A percentile compares a stretch with the other conserved stretches of the same genome.
Conservation (phyloP, 2,888 invertebrate species). For the Acronicta leporina region DNA sequence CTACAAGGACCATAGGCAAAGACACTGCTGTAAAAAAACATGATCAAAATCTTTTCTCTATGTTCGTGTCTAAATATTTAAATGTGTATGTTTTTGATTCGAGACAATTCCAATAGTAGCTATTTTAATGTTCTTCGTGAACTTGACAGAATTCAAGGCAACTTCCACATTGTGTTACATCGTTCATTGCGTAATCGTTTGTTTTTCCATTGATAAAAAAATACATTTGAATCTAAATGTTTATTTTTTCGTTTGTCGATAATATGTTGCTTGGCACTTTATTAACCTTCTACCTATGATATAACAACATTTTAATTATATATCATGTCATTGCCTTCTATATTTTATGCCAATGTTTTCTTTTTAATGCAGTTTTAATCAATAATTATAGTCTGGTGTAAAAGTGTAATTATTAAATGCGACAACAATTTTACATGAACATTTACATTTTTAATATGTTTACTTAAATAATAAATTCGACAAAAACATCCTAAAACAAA, state of each 20-base stretch:
- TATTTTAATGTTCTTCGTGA: slow-evolving; percentile 59
- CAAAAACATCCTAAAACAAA: slow-evolving; percentile 41
- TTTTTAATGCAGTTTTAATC: neutral
- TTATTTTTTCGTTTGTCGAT: slow-evolving; percentile 2
- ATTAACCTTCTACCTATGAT: too few relatives aligned
- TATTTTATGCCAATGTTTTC: neutral
- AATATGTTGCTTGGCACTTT: slow-evolving; percentile 15
- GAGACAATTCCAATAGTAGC: slow-evolving; percentile 38
- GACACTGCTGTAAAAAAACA: too few relatives aligned
- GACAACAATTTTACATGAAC: neutral
- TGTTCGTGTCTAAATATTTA: too few relatives aligned
- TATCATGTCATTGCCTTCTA: too few relatives aligned
- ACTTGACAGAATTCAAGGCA: slow-evolving; percentile 75
- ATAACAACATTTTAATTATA: too few relatives aligned
- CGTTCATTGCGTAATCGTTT: slow-evolving; percentile 23
- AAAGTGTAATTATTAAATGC: too few relatives aligned
- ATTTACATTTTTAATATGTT: too few relatives aligned
- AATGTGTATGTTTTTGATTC: slow-evolving; percentile 14
- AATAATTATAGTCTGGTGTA: neutral
- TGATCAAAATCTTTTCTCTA: too few relatives aligned
- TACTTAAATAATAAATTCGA: slow-evolving; percentile 20
- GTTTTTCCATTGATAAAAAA: slow-evolving; percentile 8
- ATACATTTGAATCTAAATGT: slow-evolving; percentile 13
- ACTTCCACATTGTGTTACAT: slow-evolving; percentile 48
- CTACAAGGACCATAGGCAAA: too few relatives aligned